Evolutionary conservation across 1,140 invertebrate genomes (phyloP).

Genomic region (Bombus balteatus): DNA sequence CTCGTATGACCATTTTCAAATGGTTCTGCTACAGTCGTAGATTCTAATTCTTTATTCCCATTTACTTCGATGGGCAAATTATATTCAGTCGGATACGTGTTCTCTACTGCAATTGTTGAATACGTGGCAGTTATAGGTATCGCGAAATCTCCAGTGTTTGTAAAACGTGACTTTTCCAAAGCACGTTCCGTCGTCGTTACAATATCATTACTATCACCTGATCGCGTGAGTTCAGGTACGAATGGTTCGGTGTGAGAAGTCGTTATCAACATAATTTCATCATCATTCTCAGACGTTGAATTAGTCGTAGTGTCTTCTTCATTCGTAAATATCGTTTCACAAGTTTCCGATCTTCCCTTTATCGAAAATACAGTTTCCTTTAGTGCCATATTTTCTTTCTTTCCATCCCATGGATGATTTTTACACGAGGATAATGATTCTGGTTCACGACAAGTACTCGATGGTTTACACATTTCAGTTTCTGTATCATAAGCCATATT

Average conservation of each 20-base stretch:
- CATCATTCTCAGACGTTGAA: background rate
- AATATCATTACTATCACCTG: background rate
- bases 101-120: background rate
- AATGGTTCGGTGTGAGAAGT: background rate
- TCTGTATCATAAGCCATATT: slow-evolving; percentile 32
- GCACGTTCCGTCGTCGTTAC: background rate
- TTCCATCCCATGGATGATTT: background rate
- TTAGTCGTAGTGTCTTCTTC: background rate
- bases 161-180: background rate
- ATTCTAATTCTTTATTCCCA: background rate
- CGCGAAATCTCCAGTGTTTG: background rate
- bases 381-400: background rate
- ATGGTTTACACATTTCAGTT: slow-evolving; percentile 22
- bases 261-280: background rate
- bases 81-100: background rate
- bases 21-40: too few relatives aligned
- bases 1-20: background rate
- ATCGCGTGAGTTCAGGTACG: background rate
- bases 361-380: background rate
- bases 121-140: background rate
- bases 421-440: background rate
- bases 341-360: background rate
- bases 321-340: background rate
- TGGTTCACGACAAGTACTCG: background rate
- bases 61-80: background rate